Conservation (phyloP, 2,797 vertebrate species). For the Acomys russatus region DNA sequence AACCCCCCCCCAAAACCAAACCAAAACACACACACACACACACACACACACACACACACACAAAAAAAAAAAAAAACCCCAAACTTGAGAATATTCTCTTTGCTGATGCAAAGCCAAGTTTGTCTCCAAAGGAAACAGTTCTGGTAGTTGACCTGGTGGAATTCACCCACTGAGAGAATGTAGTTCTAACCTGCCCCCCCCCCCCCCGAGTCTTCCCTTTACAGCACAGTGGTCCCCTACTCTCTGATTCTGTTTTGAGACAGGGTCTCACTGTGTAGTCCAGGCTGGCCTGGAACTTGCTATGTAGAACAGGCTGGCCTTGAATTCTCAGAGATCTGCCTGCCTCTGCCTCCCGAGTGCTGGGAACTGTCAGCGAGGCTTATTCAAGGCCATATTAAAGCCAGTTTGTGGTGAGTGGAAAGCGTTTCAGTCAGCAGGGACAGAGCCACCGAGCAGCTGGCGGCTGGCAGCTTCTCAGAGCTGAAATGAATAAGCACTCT, state of each 20-base stretch:
- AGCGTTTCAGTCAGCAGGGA: neutral
- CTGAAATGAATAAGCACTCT: no score
- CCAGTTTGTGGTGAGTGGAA: neutral
- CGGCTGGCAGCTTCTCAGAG: no score
- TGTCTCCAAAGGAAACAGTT: conserved; percentile 20
- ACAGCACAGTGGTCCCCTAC: neutral
- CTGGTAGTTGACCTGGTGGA: neutral
- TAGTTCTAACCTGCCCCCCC: no score
- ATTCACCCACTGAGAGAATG: conserved; percentile 10
- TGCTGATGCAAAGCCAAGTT: neutral
- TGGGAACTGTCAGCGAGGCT: neutral
- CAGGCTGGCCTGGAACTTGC: neutral
- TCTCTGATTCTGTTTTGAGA: neutral
- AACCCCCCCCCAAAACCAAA: no score
- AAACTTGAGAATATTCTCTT: neutral
- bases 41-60: no score
- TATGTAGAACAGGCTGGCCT: neutral
- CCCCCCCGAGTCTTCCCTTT: neutral
- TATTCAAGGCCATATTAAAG: neutral
- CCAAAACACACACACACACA: no score
- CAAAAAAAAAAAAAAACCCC: no score
- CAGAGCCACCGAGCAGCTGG: no score
- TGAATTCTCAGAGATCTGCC: neutral
- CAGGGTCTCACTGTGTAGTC: neutral
- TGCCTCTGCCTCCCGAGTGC: neutral